Base-by-base conservation (phyloP, 2,888 invertebrate genomes). In the Eupithecia dodoneata region DNA sequence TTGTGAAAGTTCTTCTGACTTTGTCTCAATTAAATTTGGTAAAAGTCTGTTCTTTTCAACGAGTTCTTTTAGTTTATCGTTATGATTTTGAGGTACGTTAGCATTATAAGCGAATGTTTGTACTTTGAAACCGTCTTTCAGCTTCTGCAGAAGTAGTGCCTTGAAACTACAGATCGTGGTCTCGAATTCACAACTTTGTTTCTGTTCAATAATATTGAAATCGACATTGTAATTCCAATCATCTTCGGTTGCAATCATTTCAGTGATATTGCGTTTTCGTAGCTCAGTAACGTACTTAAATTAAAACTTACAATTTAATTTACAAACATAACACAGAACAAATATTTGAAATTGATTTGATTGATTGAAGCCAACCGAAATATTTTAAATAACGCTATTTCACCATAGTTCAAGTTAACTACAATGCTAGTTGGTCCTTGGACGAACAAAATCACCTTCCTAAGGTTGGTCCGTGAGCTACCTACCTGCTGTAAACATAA, bases 31-130 rank as follows among this genome's bases (percentile, higher is more conserved):
- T 71, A 91, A 87, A 71, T 86, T 83, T 41, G 89, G 88, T 65
- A 93, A 70, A 66, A 88, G 84, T 82, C 88, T 92, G 83, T 94
- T 95, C 76, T 79, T 85, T 71, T 93, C 93, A 30, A 85, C 79
- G 5, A 93, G 77, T 49, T 77, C 77, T 84, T 87, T 89, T 0
- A 94, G 80, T 76, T 93, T 90, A 71, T 92, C 89, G 41, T 94
- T 91, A 79, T 89, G 87, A 80, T 83, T 90, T 78, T 83, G 83
- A 45, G 81, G 75, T 30, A 81, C 75, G 74, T 80, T 85, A 41
- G 82, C 83, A 77, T 84, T 85, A 52, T 81, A 84, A 71, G 83
- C 84, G 66, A 80, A 83, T 75, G 84, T 87, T 65, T 86, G 85
- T 63, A 77, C 79, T 83, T 84, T 87, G 77, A 91, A 91, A 73